phyloP scores from a whole-genome alignment of 2,797 vertebrate species.

The Ctenochaetus hawaiiensis region DNA sequence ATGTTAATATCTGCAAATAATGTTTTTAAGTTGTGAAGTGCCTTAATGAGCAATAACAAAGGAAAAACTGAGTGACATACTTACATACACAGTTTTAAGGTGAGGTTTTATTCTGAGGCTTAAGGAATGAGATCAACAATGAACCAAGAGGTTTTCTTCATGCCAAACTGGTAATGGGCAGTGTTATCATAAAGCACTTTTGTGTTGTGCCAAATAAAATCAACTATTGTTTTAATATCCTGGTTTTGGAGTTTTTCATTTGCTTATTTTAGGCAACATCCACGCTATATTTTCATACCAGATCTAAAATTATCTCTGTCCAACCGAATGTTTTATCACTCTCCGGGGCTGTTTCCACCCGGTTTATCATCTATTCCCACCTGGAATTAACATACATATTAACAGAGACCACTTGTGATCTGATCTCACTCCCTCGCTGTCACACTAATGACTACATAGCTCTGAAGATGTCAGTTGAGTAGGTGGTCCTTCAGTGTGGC shows the following conservation, averaged over 20 bases:
- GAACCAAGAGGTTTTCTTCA: conserved; percentile 66
- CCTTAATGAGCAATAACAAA: conserved; percentile 48
- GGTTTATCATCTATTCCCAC: too few relatives aligned
- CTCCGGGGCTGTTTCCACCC: too few relatives aligned
- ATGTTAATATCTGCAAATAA: conserved; percentile 32
- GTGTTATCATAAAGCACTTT: conserved; percentile 85
- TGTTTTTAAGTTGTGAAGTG: conserved; percentile 46
- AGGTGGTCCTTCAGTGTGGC: too few relatives aligned
- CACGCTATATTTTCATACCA: too few relatives aligned
- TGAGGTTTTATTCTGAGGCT: conserved; percentile 30
- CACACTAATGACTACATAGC: too few relatives aligned
- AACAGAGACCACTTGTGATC: too few relatives aligned
- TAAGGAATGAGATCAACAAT: conserved; percentile 52
- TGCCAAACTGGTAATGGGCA: conserved; percentile 72
- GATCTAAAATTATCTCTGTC: too few relatives aligned
- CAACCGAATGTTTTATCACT: too few relatives aligned
- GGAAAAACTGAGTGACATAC: conserved; percentile 34
- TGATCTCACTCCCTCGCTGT: too few relatives aligned
- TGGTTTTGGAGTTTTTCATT: conserved; percentile 42
- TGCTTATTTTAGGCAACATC: background rate
- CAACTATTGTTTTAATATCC: conserved; percentile 63
- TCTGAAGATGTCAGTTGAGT: too few relatives aligned
- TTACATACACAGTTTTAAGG: conserved; percentile 43
- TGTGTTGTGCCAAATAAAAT: conserved; percentile 86
- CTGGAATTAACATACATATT: too few relatives aligned